Percentiles rank a stretch among this genome's conserved stretches.
phyloP scores from a whole-genome alignment of 2,797 vertebrate genomes.

The Gobionotothen gibberifrons region DNA sequence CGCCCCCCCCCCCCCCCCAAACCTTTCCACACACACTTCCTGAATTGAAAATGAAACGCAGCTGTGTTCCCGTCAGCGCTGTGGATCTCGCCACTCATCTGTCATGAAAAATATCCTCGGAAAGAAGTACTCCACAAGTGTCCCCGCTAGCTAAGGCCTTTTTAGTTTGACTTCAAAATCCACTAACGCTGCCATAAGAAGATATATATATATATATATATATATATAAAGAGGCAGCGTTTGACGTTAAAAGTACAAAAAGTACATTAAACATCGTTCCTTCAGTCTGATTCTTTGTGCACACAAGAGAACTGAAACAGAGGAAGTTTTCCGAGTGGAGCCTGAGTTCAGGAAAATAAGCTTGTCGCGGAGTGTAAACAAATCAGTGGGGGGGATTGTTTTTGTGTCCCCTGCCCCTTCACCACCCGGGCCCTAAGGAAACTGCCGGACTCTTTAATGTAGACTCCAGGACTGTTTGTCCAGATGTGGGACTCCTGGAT shows the following conservation, averaged over 20 bases:
- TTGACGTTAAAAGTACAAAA: background rate
- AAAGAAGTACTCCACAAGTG: constrained; percentile 63
- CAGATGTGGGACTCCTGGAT: constrained; percentile 86
- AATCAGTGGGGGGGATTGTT: constrained; percentile 79
- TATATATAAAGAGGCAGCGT: background rate
- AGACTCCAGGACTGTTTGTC: constrained; percentile 86
- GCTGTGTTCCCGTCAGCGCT: constrained; percentile 77
- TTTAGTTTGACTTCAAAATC: constrained; percentile 21
- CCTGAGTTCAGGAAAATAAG: constrained; percentile 86
- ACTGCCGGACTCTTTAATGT: constrained; percentile 88
- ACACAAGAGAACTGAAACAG: constrained; percentile 12
- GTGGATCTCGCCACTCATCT: constrained; percentile 65
- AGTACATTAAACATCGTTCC: background rate
- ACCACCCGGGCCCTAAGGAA: constrained; percentile 77
- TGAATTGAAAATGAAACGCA: constrained; percentile 78
- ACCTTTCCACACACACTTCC: constrained; percentile 61
- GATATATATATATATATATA: too few relatives aligned
- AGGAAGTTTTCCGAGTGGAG: constrained; percentile 48
- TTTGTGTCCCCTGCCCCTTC: constrained; percentile 84
- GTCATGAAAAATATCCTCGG: constrained; percentile 64
- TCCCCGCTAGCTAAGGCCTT: constrained; percentile 28
- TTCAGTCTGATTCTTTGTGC: constrained; percentile 20
- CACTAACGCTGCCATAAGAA: constrained; percentile 8
- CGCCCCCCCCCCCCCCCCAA: constrained; percentile 1
- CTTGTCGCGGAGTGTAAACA: constrained; percentile 86